Evolutionary conservation across 2,113 vertebrate genomes (phyloP), one percentile per base, ranked within the genome.

Genomic region (Cathartes aura): DNA sequence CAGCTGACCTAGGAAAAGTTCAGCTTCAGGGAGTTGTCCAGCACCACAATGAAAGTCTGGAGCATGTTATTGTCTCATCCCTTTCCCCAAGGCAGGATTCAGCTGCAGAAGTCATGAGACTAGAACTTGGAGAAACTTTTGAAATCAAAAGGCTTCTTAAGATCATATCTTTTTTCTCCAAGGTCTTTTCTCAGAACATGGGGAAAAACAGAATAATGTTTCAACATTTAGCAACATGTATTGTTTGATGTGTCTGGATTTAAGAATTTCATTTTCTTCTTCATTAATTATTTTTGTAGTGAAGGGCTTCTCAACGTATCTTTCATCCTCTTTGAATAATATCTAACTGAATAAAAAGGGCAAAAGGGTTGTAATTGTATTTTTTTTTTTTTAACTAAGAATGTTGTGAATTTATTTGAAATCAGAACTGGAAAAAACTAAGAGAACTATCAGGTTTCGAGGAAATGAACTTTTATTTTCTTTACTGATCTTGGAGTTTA

Each of bases 21-120:
- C 93, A 96, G 32, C 66, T 95, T 80, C 43, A 83, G 92, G 90
- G 95, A 94, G 92, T 93, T 97, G 90, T 95, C 93, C 88, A 95
- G 58, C 50, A 90, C 38, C 48, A 73, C 62, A 24, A 0, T 95
- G 42, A 62, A 73, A 73, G 78, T 94, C 90, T 97, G 90, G 84
- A 91, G n/a, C 79, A 36, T 80, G 80, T 82, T 96, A 93, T 89
- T 95, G 90, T 93, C 90, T 95, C 92, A 93, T 85, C 52, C 40
- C 43, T 94, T 88, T 95, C 71, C 90, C 90, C 58, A 93, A 94
- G 93, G 93, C 73, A 80, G 53, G 24, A 82, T 75, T 94, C 62
- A 92, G 58, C 80, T 89, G 91, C 27, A 66, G 36, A 91, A 96
- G 55, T 92, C 92, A 90, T 94, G 63, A 95, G 95, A 88, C 74